A percentile compares a stretch with the other conserved stretches of the same genome.
Conservation (phyloP, 2,113 vertebrate genomes). For the Chelonoidis abingdonii region DNA sequence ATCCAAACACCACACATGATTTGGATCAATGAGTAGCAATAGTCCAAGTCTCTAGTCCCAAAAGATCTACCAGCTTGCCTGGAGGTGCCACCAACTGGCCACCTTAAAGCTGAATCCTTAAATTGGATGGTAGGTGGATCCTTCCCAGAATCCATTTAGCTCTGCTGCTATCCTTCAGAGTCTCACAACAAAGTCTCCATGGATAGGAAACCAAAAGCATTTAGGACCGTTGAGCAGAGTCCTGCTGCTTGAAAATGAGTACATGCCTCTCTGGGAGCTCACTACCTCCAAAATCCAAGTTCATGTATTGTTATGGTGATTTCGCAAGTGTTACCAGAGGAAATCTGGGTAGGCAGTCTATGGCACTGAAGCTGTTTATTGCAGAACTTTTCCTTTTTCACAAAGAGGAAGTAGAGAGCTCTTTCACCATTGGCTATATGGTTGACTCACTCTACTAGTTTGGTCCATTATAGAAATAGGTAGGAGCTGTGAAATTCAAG, state of each 20-base stretch:
- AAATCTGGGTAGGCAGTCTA: neutral
- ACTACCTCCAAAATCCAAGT: neutral
- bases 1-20: neutral
- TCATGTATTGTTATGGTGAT: neutral
- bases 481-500: neutral
- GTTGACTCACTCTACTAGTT: neutral
- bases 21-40: neutral
- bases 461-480: neutral
- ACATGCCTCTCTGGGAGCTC: neutral
- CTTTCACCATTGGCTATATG: neutral
- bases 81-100: neutral
- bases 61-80: neutral
- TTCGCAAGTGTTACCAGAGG: neutral
- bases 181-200: neutral
- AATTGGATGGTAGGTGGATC: neutral
- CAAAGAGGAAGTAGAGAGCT: neutral
- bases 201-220: neutral
- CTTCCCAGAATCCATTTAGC: neutral
- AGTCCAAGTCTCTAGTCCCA: neutral
- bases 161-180: neutral
- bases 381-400: neutral
- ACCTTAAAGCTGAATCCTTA: neutral
- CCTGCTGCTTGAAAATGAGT: neutral
- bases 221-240: neutral
- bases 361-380: neutral